Percentiles rank a stretch among this genome's conserved stretches.
phyloP scores from a whole-genome alignment of 2,797 vertebrate genomes.

The Peromyscus eremicus region DNA sequence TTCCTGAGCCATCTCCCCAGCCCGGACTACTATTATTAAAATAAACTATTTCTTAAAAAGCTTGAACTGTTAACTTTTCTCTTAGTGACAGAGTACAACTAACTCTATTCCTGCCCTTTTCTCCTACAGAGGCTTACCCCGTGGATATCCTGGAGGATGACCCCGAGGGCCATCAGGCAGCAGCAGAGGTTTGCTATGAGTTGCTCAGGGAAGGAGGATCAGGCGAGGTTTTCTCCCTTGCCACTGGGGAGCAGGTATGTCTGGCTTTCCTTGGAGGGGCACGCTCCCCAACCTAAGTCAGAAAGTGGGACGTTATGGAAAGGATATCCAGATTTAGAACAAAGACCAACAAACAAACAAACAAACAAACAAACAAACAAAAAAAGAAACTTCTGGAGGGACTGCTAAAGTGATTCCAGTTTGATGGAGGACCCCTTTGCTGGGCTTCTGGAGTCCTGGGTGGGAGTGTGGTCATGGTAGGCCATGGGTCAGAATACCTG shows the following conservation, averaged over 20 bases:
- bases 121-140: constrained; percentile 72
- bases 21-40: background rate
- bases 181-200: constrained; percentile 77
- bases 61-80: background rate
- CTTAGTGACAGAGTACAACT: background rate
- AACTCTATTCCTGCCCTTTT: background rate
- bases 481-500: background rate
- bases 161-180: constrained; percentile 72
- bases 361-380: background rate
- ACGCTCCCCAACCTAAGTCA: background rate
- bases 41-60: background rate
- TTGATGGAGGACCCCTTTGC: background rate
- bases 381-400: background rate
- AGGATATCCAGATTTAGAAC: background rate
- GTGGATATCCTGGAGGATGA: constrained; percentile 84
- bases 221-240: constrained; percentile 73
- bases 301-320: background rate
- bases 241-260: constrained; percentile 85
- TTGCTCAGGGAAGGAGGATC: constrained; percentile 69
- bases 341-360: background rate
- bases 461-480: background rate
- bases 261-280: background rate
- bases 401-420: background rate
- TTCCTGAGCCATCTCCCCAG: background rate
- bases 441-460: background rate